Base-by-base conservation (phyloP, 2,797 vertebrate species). In the Erithacus rubecula region DNA sequence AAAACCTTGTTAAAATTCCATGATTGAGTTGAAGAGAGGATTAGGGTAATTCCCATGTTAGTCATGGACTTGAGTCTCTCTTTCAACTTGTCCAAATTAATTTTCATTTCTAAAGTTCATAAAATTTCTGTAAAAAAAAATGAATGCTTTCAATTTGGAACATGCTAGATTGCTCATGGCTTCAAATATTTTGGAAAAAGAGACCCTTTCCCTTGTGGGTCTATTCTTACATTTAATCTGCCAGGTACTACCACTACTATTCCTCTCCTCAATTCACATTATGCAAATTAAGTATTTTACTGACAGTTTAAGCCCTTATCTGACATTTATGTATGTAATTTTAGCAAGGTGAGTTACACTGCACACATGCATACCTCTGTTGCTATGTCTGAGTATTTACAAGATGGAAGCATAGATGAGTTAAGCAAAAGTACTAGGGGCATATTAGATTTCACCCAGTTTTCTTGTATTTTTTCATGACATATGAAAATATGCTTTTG, bases 81-180 rank as follows among this genome's bases (percentile, higher is more conserved):
- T 96, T 96, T 96, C 88, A 95, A 91, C 94, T 91, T 94, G 94
- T 95, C 93, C 80, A 96, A 96, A 95, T 96, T 95, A 95, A 94
- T 96, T 96, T 96, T 95, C 56, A 52, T 86, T 96, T 44, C 85
- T 93, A 46, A 26, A 26, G 44, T 95, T 94, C 67, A 94, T 91
- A 94, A 95, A 95, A 90, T 90, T 70, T 87, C 43, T 84, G 77
- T 75, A 55, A 91, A 93, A 91, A 93, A 93, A 93, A 93, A 17
- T 32, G n/a, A 86, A 81, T 89, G 55, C 89, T 93, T 96, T 94
- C 76, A 83, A 62, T 95, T 95, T 95, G 90, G 62, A 90, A 83
- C 51, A 65, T 81, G 41, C 75, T 77, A 60, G 39, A 79, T 91
- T 88, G 91, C 67, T 95, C 20, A 34, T 82, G 53, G 55, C 85